Conservation (phyloP, 2,888 invertebrate species). For the Seira sanloemensis region DNA sequence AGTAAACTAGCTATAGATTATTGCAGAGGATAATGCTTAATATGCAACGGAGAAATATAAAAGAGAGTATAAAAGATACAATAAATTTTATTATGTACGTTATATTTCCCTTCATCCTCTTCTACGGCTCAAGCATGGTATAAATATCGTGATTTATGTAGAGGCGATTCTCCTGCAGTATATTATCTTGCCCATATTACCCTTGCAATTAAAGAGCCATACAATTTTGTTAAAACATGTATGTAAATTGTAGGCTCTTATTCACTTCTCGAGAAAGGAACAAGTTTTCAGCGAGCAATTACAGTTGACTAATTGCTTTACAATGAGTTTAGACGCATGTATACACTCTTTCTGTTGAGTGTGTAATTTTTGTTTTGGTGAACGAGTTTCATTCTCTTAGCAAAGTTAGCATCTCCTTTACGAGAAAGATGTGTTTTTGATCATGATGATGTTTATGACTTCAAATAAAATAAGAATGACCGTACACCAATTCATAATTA, state of each 20-base stretch:
- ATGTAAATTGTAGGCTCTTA: slow-evolving; percentile 8
- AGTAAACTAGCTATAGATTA: no score
- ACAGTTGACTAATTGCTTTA: slow-evolving; percentile 71
- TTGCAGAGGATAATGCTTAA: no score
- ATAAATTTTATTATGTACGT: slow-evolving; percentile 13
- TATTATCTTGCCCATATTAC: not conserved
- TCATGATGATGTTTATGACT: slow-evolving; percentile 9
- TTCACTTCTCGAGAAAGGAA: slow-evolving; percentile 34
- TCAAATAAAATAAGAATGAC: slow-evolving; percentile 10
- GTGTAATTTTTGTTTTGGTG: not conserved
- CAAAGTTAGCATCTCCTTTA: not conserved
- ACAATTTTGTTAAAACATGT: slow-evolving; percentile 5
- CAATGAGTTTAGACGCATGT: slow-evolving; percentile 59
- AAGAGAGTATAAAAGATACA: not conserved
- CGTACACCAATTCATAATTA: slow-evolving; percentile 7
- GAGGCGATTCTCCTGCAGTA: not conserved
- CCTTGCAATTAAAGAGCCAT: not conserved
- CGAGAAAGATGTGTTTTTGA: not conserved
- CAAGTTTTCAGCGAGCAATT: slow-evolving; percentile 71
- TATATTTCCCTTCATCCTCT: not conserved
- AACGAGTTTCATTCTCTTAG: slow-evolving; percentile 7
- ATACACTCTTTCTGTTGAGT: not conserved
- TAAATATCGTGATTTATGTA: slow-evolving; percentile 4
- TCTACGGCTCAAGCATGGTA: not conserved
- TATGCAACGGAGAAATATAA: not conserved